Base-by-base conservation (phyloP, 2,797 vertebrate species). In the Anabas testudineus region DNA sequence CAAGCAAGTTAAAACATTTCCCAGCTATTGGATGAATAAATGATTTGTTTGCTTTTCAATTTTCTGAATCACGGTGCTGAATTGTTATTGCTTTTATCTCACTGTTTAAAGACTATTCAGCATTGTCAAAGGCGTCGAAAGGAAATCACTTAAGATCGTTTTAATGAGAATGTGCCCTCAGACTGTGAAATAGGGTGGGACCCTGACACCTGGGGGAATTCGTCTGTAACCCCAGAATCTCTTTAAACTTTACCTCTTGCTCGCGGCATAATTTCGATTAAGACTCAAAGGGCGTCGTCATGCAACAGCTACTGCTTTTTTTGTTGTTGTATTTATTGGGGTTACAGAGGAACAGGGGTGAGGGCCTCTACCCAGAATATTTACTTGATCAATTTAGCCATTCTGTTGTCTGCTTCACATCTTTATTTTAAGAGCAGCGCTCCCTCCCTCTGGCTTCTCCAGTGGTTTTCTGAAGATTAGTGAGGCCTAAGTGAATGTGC, bases 401-500 rank as follows among this genome's bases (percentile, higher is more conserved):
- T 18, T 53, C 9, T 30, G 14, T 34, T 43, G 47, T 61, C 37
- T 67, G 26, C 60, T 48, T 65, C 71, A 58, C 24, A 21, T 32
- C 51, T 32, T 53, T 48, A 48, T 74, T 81, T 67, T 42, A 62
- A 68, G 78, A 58, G 55, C n/a, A 53, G 58, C 48, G 46, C 47
- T n/a, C 54, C 36, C 47, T 56, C 46, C 49, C 18, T 61, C 16
- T 28, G 30, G 41, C 30, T 22, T 55, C 68, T 56, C 57, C 68
- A 34, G 65, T 69, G 64, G 62, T 70, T 87, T 63, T 61, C 53
- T 47, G 64, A 55, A 87, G 83, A 89, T 90, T 83, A 90, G 82
- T 59, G 48, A 70, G 83, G 70, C 76, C 73, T 67, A 80, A 84
- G 63, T 64, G 60, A 87, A 84, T 83, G 68, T 87, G 81, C 87